Evolutionary conservation across 1,140 invertebrate species (phyloP), one percentile per base, ranked within the genome.

Genomic region (Zaprionus lachaisei): DNA sequence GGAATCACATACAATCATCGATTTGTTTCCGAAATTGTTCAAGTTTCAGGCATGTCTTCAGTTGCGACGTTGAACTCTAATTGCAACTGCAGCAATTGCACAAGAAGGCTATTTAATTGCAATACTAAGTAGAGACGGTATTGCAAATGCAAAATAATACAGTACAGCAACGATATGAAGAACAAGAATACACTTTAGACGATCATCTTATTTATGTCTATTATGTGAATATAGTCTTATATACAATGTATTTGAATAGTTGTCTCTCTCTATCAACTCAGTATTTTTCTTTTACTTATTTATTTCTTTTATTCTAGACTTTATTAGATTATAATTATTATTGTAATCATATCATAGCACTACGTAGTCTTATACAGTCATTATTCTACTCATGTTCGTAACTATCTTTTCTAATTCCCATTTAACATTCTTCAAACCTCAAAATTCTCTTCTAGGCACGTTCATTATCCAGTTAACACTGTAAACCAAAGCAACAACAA

Each of bases 11-110:
- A 11, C 22, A 56, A 24, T n/a, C 24, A 58, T 58, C 31, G 28
- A 58, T 58, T 17, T 34, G 24, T 20, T 47, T 4, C 56, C 56
- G 2, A 56, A 56, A n/a, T 24, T n/a, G 24, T 56, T 56, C 12
- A 28, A 51, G 47, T 20, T 51, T 14, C 22, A 1, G 0, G 47
- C 47, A 22, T 22, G n/a, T 51, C 47, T 51, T 51, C 47, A 14
- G 20, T 22, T 51, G 9, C 20, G 12, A 51, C 47, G 24, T 51
- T 51, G 47, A 51, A 12, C 11, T 47, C 41, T 51, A 51, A 51
- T 24, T 51, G 47, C 17, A 51, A 51, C 9, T 22, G 20, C 47
- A 51, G 2, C 6, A 15, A 6, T 47, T 5, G 15, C n/a, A 7
- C 0, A 5, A 24, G 20, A 11, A 51, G 20, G 20, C 47, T 20